Evolutionary conservation across 2,113 vertebrate species (phyloP).

Genomic region (Boulengeromyrus knoepffleri): DNA sequence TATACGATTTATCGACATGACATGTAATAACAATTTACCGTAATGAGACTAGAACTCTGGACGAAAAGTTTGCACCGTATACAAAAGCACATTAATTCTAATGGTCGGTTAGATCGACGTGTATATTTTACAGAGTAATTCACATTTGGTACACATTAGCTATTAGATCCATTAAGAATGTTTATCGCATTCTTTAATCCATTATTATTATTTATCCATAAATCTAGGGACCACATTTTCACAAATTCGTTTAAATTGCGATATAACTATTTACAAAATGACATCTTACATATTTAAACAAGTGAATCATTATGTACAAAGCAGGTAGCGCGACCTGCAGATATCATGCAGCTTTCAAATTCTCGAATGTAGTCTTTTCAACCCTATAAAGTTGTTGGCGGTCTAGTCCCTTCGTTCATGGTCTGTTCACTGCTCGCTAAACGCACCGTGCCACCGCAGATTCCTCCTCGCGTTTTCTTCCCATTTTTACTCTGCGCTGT

Average conservation of each 20-base stretch:
- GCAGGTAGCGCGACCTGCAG: conserved; percentile 69
- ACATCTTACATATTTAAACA: conserved; percentile 90
- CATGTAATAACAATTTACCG: conserved; percentile 97
- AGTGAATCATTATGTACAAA: conserved; percentile 94
- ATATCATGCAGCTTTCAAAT: conserved; percentile 73
- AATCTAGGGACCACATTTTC: conserved; percentile 90
- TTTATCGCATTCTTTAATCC: conserved; percentile 81
- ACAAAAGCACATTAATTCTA: conserved; percentile 99
- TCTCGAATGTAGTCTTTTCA: conserved; percentile 64
- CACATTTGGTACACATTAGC: conserved; percentile 99
- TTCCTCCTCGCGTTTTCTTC: conserved; percentile 61
- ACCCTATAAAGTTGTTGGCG: conserved; percentile 60
- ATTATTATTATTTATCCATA: conserved; percentile 64
- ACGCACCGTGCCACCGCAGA: conserved; percentile 58
- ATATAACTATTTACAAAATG: conserved; percentile 98
- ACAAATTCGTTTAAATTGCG: conserved; percentile 84
- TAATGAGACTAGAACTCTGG: conserved; percentile 97
- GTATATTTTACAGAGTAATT: conserved; percentile 99
- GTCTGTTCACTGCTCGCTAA: conserved; percentile 57
- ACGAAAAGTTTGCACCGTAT: conserved; percentile 99
- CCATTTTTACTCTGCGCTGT: conserved; percentile 72
- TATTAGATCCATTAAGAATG: conserved; percentile 98
- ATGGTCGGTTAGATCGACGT: conserved; percentile 97
- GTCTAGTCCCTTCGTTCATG: conserved; percentile 70
- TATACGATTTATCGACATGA: conserved; percentile 99